A percentile compares a stretch with the other conserved stretches of the same genome.
These are phyloP conservation scores for Ctenochaetus hawaiiensis DNA, from an alignment of 2,797 vertebrate species.

Conservation along the genomic window DNA sequence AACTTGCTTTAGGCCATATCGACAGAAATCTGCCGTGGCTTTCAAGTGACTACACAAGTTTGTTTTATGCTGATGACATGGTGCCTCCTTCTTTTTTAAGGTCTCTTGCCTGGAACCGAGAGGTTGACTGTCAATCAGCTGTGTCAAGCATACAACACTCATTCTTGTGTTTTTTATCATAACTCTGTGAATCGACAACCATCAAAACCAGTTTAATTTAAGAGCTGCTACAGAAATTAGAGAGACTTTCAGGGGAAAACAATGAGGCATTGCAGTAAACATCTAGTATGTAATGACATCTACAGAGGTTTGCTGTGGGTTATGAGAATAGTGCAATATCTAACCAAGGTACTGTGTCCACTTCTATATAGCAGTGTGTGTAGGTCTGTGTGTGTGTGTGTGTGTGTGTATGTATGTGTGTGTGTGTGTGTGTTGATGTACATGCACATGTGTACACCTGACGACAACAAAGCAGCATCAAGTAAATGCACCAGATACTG, in stretches of 20 bases:
- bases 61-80: slow-evolving; percentile 62
- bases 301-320: slow-evolving; percentile 27
- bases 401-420: neutral
- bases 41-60: slow-evolving; percentile 68
- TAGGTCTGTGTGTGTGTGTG: slow-evolving; percentile 11
- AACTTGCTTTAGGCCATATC: slow-evolving; percentile 66
- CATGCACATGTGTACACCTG: slow-evolving; percentile 19
- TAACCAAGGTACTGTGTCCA: slow-evolving; percentile 47
- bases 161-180: slow-evolving; percentile 40
- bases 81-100: slow-evolving; percentile 65
- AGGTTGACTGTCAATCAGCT: slow-evolving; percentile 46
- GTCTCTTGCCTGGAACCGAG: slow-evolving; percentile 44
- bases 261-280: slow-evolving; percentile 19
- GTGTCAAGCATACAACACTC: slow-evolving; percentile 40
- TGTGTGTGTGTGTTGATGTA: slow-evolving; percentile 32
- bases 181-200: slow-evolving; percentile 50
- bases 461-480: slow-evolving; percentile 23
- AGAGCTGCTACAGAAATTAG: slow-evolving; percentile 63
- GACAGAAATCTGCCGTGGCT: slow-evolving; percentile 60
- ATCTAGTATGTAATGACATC: slow-evolving; percentile 13
- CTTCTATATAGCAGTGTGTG: slow-evolving; percentile 29
- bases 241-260: slow-evolving; percentile 28
- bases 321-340: slow-evolving; percentile 76
- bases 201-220: slow-evolving; percentile 55
- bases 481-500: slow-evolving; percentile 16